A percentile compares a stretch with the other conserved stretches of the same genome.
Conservation (phyloP, 2,888 invertebrate genomes). For the Drosophila austrosaltans region DNA sequence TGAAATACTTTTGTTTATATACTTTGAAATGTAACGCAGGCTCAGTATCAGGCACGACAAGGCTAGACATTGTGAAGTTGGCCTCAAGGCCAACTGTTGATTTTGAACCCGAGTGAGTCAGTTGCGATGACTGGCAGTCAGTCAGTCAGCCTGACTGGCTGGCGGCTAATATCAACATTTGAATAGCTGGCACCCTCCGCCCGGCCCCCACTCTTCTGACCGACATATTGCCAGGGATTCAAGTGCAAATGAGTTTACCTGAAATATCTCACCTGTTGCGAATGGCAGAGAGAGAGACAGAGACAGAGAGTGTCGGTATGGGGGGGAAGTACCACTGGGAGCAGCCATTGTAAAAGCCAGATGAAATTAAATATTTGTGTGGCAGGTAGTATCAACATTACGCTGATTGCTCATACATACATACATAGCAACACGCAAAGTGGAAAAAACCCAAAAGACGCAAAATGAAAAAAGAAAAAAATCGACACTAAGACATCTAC, state of each 20-base stretch:
- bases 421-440: constrained; percentile 10
- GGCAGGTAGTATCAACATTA: constrained; percentile 45
- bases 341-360: constrained; percentile 55
- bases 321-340: not conserved
- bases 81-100: constrained; percentile 33
- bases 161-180: constrained; percentile 66
- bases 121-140: not conserved
- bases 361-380: constrained; percentile 68
- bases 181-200: constrained; percentile 35
- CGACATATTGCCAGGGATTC: constrained; percentile 54
- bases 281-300: not conserved
- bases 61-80: constrained; percentile 36
- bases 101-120: constrained; percentile 40
- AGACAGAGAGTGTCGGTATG: not conserved
- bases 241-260: constrained; percentile 72
- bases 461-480: not conserved
- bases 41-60: not conserved
- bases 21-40: constrained; percentile 57
- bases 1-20: constrained; percentile 47
- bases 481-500: not conserved
- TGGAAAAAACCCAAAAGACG: not conserved
- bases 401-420: constrained; percentile 58
- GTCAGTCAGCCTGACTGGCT: constrained; percentile 3
- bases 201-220: not conserved
- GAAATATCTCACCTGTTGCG: constrained; percentile 67